A percentile compares a stretch with the other conserved stretches of the same genome.
Evolutionary conservation across 2,113 vertebrate species (phyloP).

Genomic region (Leucopsar rothschildi): DNA sequence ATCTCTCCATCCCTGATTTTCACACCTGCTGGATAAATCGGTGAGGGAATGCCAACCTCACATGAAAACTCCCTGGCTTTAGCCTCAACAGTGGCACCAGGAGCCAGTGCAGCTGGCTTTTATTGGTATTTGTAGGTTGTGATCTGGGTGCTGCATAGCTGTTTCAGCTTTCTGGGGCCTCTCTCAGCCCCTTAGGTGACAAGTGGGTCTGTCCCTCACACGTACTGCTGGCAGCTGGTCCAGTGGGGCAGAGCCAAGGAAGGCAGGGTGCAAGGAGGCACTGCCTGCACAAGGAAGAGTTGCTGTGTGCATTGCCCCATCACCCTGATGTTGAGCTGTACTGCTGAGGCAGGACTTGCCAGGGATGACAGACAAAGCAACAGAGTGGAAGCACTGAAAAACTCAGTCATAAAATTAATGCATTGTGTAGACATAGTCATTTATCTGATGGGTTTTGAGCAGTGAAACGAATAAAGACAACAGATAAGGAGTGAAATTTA

Average conservation of each 20-base stretch:
- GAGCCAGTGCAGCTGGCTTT: neutral
- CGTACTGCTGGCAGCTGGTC: neutral
- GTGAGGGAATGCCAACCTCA: neutral
- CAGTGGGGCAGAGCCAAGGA: neutral
- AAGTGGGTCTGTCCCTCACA: neutral
- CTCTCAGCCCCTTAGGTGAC: neutral
- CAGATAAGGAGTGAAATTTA: neutral
- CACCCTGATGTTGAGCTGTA: neutral
- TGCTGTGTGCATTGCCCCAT: neutral
- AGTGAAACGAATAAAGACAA: neutral
- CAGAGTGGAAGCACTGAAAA: neutral
- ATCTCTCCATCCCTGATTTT: neutral
- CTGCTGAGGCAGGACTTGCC: neutral
- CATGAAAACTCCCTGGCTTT: neutral
- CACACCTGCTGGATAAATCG: neutral
- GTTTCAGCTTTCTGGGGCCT: neutral
- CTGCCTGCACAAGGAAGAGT: neutral
- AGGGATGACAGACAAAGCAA: neutral
- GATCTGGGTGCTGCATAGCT: neutral
- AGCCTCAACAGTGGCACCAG: neutral
- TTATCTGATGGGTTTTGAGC: neutral
- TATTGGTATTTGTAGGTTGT: neutral
- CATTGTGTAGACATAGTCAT: accelerated
- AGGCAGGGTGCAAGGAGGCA: neutral
- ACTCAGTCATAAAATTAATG: neutral